Evolutionary conservation across 2,797 vertebrate species (phyloP), one percentile per base, ranked within the genome.

Genomic region (Hyperoplus immaculatus): DNA sequence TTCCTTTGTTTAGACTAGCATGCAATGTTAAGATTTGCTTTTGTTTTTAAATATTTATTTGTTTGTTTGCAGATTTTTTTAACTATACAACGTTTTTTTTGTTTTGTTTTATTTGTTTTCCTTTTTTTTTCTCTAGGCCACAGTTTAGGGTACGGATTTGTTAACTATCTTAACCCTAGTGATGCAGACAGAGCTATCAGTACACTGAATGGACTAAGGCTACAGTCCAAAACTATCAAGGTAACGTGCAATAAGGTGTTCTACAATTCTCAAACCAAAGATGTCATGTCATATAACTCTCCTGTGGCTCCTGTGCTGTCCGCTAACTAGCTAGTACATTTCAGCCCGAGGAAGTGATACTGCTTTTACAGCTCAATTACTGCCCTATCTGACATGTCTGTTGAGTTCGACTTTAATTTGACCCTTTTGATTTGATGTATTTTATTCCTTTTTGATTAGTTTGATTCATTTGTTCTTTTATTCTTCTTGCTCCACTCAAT

Each of bases 221-320:
- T 99, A 91, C 98, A 99, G 94, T 99, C 98, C 93, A 99, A 99
- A 96, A 99, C 98, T 90, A 99, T 99, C 95, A 99, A 99, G 98
- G 98, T 99, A 98, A 96, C 93, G 90, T 95, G 95, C 93, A 88
- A 93, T 87, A 93, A 95, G 95, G 95, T 96, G 94, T 95, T 95
- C 94, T 95, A 95, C 92, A 93, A 94, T 94, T 95, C 90, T 95
- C 93, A 93, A 94, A 94, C 89, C 89, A 94, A 94, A 90, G 91
- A 93, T 95, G 90, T 94, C 88, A 91, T 95, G 93, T 95, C 90
- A 88, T 93, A 75, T 89, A 88, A 91, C 90, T 90, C 88, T 90
- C 83, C 88, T 89, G 87, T 93, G 94, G 91, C 90, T 91, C 89
- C 86, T 90, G 79, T 90, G 90, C 84, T 92, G 84, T 91, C 78